Conservation (phyloP, 2,797 vertebrate genomes). For the Serranus cabrilla region DNA sequence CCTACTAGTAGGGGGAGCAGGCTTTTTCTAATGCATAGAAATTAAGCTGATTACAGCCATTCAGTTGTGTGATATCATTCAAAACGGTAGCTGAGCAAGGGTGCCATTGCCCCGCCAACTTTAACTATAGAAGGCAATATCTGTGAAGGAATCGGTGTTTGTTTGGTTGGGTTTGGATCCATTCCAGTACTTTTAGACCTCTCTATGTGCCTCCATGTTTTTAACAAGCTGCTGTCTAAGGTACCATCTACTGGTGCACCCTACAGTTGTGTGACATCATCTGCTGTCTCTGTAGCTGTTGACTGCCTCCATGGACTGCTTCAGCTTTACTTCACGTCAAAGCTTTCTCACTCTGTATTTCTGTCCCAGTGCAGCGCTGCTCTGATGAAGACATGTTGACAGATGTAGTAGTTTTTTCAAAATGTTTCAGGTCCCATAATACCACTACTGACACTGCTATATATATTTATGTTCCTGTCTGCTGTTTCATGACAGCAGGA, state of each 20-base stretch:
- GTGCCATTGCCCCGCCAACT: no score
- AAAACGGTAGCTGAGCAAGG: no score
- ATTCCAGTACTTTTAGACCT: no score
- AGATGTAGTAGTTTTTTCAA: not conserved
- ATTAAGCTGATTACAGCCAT: no score
- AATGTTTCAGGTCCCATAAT: not conserved
- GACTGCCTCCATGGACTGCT: not conserved
- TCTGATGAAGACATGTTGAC: not conserved
- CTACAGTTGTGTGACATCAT: not conserved
- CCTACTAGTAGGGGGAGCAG: no score
- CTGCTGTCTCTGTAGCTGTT: not conserved
- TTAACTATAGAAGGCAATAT: no score
- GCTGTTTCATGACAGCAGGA: not conserved
- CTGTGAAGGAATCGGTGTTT: no score
- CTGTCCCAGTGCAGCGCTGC: conserved; percentile 3
- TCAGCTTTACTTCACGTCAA: not conserved
- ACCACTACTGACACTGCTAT: not conserved
- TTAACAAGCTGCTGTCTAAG: not conserved
- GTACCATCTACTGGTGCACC: not conserved
- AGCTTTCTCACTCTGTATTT: not conserved
- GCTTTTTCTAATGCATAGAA: no score
- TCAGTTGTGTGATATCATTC: no score
- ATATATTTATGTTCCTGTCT: not conserved
- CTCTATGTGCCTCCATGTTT: not conserved
- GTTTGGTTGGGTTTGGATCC: no score